phyloP scores from a whole-genome alignment of 2,888 invertebrate species.

The Noctua pronuba region DNA sequence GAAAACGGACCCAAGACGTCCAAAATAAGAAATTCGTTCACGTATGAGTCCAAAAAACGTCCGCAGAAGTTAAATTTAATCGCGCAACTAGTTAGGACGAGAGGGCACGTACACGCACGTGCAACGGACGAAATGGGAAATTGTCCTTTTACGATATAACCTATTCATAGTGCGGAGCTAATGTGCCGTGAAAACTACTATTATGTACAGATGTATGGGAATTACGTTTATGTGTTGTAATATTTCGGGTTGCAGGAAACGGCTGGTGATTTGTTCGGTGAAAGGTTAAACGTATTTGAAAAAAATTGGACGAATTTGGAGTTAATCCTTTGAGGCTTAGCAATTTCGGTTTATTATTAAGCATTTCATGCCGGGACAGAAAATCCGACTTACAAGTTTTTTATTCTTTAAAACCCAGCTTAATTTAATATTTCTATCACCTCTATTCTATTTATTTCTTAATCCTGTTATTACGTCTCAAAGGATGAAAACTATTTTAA shows the following conservation, averaged over 20 bases:
- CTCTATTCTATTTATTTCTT: not conserved
- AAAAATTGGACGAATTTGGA: constrained; percentile 43
- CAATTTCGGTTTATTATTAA: constrained; percentile 31
- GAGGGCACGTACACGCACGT: constrained; percentile 64
- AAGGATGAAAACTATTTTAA: constrained; percentile 3
- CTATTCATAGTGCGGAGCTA: constrained; percentile 64
- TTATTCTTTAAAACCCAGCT: not conserved
- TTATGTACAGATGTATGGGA: constrained; percentile 54
- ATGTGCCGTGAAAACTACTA: constrained; percentile 60
- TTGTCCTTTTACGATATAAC: constrained; percentile 63
- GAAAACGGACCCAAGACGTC: constrained; percentile 47
- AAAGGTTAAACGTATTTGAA: constrained; percentile 42
- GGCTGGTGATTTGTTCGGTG: constrained; percentile 16
- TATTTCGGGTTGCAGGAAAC: constrained; percentile 41
- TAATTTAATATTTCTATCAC: not conserved
- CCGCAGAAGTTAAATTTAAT: constrained; percentile 71
- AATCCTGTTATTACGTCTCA: not conserved
- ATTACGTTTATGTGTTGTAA: constrained; percentile 44
- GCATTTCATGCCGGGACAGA: not conserved
- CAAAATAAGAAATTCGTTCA: constrained; percentile 67
- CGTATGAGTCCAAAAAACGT: constrained; percentile 67
- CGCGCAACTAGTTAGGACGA: constrained; percentile 67
- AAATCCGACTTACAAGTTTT: not conserved
- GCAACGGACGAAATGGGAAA: constrained; percentile 64
- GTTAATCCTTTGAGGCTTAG: constrained; percentile 38